phyloP scores from a whole-genome alignment of 2,113 vertebrate genomes.

The Edolisoma coerulescens region DNA sequence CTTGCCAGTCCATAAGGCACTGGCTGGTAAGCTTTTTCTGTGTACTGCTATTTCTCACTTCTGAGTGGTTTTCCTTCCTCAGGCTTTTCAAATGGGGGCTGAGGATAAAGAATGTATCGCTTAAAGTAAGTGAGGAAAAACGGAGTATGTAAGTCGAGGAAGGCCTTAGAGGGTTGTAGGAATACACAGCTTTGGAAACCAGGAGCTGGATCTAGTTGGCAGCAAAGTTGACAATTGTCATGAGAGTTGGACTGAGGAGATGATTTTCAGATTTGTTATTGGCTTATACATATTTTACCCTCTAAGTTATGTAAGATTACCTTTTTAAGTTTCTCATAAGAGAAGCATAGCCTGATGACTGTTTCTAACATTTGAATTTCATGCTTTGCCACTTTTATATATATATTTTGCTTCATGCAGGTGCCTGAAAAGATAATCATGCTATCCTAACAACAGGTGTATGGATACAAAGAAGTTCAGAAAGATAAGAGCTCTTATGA shows the following conservation, averaged over 20 bases:
- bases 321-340: neutral
- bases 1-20: neutral
- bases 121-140: neutral
- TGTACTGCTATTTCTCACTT: neutral
- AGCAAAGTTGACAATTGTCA: neutral
- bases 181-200: neutral
- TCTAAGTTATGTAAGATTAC: neutral
- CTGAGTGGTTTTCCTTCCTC: neutral
- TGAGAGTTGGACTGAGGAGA: neutral
- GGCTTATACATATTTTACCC: neutral
- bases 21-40: accelerated
- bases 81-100: neutral
- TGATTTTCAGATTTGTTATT: neutral
- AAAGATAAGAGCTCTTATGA: neutral
- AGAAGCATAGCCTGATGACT: neutral
- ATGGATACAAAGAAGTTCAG: neutral
- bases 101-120: neutral
- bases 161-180: neutral
- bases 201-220: neutral
- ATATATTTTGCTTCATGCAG: neutral
- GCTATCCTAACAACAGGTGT: neutral
- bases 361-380: neutral
- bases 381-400: neutral
- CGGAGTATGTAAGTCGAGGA: neutral
- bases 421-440: neutral